A percentile compares a stretch with the other conserved stretches of the same genome.
Conservation (phyloP, 2,113 vertebrate species). For the Cyrtonyx montezumae region DNA sequence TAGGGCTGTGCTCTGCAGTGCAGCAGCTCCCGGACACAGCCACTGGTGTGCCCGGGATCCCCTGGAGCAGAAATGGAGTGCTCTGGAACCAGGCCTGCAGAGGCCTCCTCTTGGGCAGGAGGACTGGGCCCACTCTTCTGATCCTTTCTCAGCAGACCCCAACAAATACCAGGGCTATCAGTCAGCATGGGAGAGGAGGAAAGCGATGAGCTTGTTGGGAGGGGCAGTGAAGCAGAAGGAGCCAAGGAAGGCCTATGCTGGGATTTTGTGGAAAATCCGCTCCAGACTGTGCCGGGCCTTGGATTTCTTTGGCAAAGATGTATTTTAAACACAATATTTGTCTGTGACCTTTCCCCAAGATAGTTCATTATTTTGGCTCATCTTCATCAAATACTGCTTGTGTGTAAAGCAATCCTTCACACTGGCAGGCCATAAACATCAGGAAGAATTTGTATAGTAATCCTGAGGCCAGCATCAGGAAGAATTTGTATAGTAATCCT, state of each 20-base stretch:
- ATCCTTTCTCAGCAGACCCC: slow-evolving; percentile 2
- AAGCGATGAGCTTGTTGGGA: neutral
- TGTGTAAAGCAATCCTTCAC: neutral
- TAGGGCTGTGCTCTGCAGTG: neutral
- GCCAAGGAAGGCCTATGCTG: neutral
- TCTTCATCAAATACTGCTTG: neutral
- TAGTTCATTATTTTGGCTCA: neutral
- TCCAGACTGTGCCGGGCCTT: neutral
- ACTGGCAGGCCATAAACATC: neutral
- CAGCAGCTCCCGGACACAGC: slow-evolving; percentile 17
- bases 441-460: neutral
- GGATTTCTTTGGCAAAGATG: neutral
- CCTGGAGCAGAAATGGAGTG: neutral
- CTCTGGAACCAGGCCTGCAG: neutral
- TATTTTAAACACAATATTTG: neutral
- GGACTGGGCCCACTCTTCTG: neutral
- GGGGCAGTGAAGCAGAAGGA: neutral
- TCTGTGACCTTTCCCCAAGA: neutral
- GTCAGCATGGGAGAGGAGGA: neutral
- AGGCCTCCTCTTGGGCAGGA: neutral
- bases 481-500: neutral
- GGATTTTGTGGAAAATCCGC: neutral
- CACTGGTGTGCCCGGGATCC: neutral
- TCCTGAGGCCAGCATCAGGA: neutral
- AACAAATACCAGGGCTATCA: neutral